A percentile compares a stretch with the other conserved stretches of the same genome.
These are phyloP conservation scores for Echeneis naucrates DNA, from an alignment of 2,797 vertebrate genomes.

Conservation along the genomic window DNA sequence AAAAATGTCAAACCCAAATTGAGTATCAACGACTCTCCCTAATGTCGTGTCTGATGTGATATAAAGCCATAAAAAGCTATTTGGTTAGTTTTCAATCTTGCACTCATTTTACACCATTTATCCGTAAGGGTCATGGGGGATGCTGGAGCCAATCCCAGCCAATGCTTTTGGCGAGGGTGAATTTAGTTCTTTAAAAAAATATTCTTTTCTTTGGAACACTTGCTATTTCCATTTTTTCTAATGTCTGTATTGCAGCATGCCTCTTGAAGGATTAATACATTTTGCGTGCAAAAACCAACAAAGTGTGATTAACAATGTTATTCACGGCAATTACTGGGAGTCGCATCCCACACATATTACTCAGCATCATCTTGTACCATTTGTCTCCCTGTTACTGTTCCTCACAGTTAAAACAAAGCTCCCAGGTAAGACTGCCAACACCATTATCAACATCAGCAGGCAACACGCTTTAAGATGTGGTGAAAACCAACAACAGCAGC, in stretches of 20 bases:
- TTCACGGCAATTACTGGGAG: not conserved
- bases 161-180: too few relatives aligned
- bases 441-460: slow-evolving; percentile 40
- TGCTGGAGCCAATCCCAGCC: too few relatives aligned
- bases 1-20: not conserved
- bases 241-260: not conserved
- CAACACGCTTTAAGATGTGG: slow-evolving; percentile 14
- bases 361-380: slow-evolving; percentile 10
- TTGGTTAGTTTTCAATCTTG: not conserved
- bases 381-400: slow-evolving; percentile 6
- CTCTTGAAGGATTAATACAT: not conserved
- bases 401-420: slow-evolving; percentile 14
- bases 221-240: not conserved
- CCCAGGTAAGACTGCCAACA: slow-evolving; percentile 10
- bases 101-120: too few relatives aligned
- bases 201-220: not conserved
- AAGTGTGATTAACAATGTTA: not conserved
- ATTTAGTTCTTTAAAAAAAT: too few relatives aligned
- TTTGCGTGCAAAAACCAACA: not conserved
- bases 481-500: slow-evolving; percentile 6
- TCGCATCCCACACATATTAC: not conserved
- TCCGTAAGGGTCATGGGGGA: too few relatives aligned
- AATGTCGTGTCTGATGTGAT: not conserved
- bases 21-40: not conserved
- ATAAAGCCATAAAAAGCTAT: not conserved